Evolutionary conservation across 2,888 invertebrate genomes (phyloP), one percentile per base, ranked within the genome.

Genomic region (Amphipyra tragopoginis): DNA sequence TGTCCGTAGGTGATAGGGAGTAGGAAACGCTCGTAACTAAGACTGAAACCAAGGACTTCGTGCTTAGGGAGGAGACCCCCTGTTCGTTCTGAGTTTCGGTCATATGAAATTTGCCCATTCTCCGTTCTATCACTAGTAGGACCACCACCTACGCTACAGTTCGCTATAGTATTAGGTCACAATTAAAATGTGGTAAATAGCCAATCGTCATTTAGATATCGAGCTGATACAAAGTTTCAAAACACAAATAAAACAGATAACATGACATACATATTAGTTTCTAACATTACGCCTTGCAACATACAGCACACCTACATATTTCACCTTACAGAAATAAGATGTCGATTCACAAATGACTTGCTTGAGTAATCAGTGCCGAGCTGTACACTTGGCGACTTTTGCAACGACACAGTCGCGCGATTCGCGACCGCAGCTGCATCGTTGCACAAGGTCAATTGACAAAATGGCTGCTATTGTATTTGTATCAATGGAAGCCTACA

Each of bases 361-460:
- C 40, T 71, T 57, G 47, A 49, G 53, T 34, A 74, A 74, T 69
- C 75, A 51, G 45, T 40, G 72, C 44, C 74, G 29, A 33, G 14
- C 49, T 49, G n/a, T 45, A 36, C 51, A 51, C 40, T 43, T 51
- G 14, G 48, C 70, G 70, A 63, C 47, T 71, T 73, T 66, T 51
- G 34, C 70, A 48, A 10, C 57, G 57, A 51, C 48, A 56, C 44
- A 38, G 69, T 73, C 55, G 69, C 43, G 38, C 29, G 26, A 36
- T 48, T 45, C 43, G 38, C 53, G 44, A 15, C 44, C 45, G 74
- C 71, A 71, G 71, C 71, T 71, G 71, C 71, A 63, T 57, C 55
- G 59, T 15, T 49, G 61, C 64, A 69, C 69, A 74, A 74, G 70
- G 75, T 74, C 71, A 71, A 67, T 70, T 67, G 47, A 74, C 75